A percentile compares a stretch with the other conserved stretches of the same genome.
Evolutionary conservation across 2,888 invertebrate genomes (phyloP).

Genomic region (Amorpha juglandis): DNA sequence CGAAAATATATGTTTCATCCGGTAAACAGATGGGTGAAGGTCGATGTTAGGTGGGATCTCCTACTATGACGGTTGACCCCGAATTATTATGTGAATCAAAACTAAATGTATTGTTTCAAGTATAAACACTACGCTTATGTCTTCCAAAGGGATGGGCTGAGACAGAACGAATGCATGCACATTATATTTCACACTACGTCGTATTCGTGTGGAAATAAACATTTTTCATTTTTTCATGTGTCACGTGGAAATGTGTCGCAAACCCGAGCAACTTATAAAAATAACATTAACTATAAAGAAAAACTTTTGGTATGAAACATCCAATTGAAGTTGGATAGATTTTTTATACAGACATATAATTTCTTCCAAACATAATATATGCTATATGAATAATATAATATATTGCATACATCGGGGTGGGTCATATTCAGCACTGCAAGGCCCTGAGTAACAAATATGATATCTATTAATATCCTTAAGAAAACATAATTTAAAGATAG

Average conservation of each 20-base stretch:
- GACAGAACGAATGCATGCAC: too few species aligned
- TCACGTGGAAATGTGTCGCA: slow-evolving; percentile 16
- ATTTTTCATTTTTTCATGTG: not conserved
- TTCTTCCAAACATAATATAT: slow-evolving; percentile 24
- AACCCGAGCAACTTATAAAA: slow-evolving; percentile 22
- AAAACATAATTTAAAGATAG: too few species aligned
- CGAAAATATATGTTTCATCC: too few species aligned
- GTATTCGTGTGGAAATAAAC: too few species aligned
- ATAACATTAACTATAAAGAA: slow-evolving; percentile 40
- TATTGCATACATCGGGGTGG: slow-evolving; percentile 37
- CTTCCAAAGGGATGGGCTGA: too few species aligned
- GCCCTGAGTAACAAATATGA: slow-evolving; percentile 5
- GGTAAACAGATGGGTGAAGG: too few species aligned
- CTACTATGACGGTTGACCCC: too few species aligned
- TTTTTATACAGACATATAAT: slow-evolving; percentile 36
- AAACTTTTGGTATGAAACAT: slow-evolving; percentile 72
- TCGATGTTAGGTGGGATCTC: too few species aligned
- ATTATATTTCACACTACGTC: too few species aligned
- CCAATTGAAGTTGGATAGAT: slow-evolving; percentile 69
- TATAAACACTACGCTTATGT: too few species aligned
- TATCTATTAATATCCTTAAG: not conserved
- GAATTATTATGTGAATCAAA: too few species aligned
- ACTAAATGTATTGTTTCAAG: too few species aligned
- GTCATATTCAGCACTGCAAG: slow-evolving; percentile 28
- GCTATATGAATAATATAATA: slow-evolving; percentile 5